phyloP scores from a whole-genome alignment of 2,113 vertebrate genomes.

The Edolisoma coerulescens region DNA sequence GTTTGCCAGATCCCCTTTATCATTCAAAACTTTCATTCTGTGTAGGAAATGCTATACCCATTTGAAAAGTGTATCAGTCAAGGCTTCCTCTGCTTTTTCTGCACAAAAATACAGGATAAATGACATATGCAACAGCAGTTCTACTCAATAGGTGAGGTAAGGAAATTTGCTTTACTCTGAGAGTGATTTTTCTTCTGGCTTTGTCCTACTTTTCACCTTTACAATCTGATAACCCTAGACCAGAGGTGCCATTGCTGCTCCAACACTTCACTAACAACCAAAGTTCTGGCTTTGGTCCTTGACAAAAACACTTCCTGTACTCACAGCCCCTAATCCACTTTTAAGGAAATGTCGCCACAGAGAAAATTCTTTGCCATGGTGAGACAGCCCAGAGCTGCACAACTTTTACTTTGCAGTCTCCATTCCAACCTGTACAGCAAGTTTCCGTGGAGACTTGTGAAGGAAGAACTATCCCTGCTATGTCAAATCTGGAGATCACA shows the following conservation, averaged over 20 bases:
- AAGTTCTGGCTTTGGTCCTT: not conserved
- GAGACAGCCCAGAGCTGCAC: not conserved
- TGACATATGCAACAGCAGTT: accelerated
- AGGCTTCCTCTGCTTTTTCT: not conserved
- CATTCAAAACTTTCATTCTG: not conserved
- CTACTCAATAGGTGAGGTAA: not conserved
- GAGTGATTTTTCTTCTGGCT: not conserved
- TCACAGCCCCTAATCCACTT: not conserved
- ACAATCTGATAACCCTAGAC: not conserved
- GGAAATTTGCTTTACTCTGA: not conserved
- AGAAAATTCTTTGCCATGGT: not conserved
- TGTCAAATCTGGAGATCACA: not conserved
- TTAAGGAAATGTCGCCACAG: not conserved
- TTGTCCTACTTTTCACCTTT: not conserved
- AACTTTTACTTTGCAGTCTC: not conserved
- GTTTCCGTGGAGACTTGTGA: constrained; percentile 35
- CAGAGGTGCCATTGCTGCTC: not conserved
- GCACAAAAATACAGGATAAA: not conserved
- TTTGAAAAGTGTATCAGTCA: not conserved
- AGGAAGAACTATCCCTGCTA: not conserved
- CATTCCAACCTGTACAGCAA: not conserved
- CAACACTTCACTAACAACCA: not conserved
- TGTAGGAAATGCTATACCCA: not conserved
- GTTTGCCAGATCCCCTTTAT: not conserved
- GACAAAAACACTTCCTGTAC: not conserved